Base-by-base conservation (phyloP, 2,888 invertebrate genomes). In the Athetis lepigone region DNA sequence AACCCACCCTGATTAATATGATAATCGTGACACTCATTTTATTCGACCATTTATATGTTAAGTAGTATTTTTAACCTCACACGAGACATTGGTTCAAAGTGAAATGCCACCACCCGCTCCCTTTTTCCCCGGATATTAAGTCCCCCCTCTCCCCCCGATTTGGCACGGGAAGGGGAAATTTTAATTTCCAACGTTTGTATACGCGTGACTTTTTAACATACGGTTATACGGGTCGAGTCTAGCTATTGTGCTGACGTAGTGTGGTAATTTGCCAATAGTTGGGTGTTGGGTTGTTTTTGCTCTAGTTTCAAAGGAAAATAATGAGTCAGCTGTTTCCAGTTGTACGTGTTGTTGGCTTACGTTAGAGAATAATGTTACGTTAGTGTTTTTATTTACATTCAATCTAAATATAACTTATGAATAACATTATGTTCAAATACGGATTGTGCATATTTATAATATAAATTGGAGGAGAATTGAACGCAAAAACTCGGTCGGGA, bases 101-200 rank as follows among this genome's bases (percentile, higher is more conserved):
- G 63, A 75, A 74, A 74, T 64, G 39, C 59, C 67, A 27, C 46
- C 47, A 16, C 56, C 60, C 33, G n/a, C n/a, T n/a, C n/a, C n/a
- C n/a, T n/a, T n/a, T n/a, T n/a, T n/a, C 27, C 40, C 78, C 80
- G 80, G 80, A 79, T 80, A 79, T 79, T 80, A 80, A 75, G 69
- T 72, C 75, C 56, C 19, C 65, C 42, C 71, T 18, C 62, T 64
- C 70, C 55, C 63, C 77, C 51, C 62, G 55, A 67, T 80, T 80
- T 80, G 69, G 75, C 72, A 59, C 42, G 56, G 69, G 29, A 45
- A 66, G 51, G 67, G 45, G 57, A 52, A 50, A 47, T 69, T 75
- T 80, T 79, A 79, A 79, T 79, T 79, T 80, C 67, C 80, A 71
- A 43, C 62, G 67, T 61, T 58, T 63, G 51, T 64, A 37, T 60